Base-by-base conservation (phyloP, 2,888 invertebrate genomes). In the Melanostoma mellinum region DNA sequence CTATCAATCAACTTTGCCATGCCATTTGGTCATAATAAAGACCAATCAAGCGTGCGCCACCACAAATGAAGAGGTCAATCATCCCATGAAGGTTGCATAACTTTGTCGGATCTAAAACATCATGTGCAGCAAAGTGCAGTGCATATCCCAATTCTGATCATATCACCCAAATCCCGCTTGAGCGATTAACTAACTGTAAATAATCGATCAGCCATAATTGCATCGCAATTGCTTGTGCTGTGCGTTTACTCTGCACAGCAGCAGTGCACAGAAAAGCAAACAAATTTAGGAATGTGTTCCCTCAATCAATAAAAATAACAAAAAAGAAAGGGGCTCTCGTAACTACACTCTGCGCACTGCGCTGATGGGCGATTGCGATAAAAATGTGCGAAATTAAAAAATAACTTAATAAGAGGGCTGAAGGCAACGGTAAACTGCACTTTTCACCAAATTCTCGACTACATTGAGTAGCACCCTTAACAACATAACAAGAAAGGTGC, bases 101-200 rank as follows among this genome's bases (percentile, higher is more conserved):
- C 52, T 60, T 52, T 48, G 32, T 20, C 20, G 20, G 1, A 20
- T 20, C 20, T 20, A 20, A 20, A 20, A 20, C 20, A 20, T 20
- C 20, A 20, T 20, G 20, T 20, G 20, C n/a, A n/a, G n/a, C n/a
- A n/a, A n/a, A n/a, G n/a, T n/a, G n/a, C 20, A 20, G 20, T 20
- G 60, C 46, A 30, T 50, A 44, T 40, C 10, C 20, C 68, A 48
- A 55, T 63, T 40, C 73, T 30, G 58, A 50, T 58, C 56, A 46
- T 53, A 38, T 32, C 38, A 42, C 69, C 52, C 50, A 65, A 74
- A 74, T 79, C 74, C 65, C 74, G 79, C 79, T 79, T 84, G 65
- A 79, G 60, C 71, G 69, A 79, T 74, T 65, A 71, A 40, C 67
- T 84, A 84, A 84, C 84, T 79, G 84, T 79, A 79, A 79, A 84